Evolutionary conservation across 64 coral and sea anemone genomes (phyloP).

Genomic region (Actinia tenebrosa): DNA sequence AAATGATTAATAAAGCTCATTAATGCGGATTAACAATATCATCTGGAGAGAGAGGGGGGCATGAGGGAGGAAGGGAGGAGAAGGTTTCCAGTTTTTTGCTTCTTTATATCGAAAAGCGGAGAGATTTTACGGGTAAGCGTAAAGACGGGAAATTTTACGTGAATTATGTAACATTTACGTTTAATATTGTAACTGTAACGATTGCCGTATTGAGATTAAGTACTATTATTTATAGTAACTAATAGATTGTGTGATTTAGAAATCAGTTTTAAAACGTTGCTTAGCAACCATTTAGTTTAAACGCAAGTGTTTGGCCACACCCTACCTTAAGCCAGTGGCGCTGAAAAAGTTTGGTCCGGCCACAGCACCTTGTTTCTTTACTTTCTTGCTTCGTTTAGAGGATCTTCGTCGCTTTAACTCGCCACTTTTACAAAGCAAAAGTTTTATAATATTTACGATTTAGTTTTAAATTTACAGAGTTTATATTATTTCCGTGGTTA

Average conservation of each 20-base stretch:
- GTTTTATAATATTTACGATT: neutral
- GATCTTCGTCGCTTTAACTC: constrained; percentile 8
- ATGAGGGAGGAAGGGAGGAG: no score
- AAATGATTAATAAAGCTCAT: neutral
- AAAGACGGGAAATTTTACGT: no score
- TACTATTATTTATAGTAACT: neutral
- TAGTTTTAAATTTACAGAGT: neutral
- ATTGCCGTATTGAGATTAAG: no score
- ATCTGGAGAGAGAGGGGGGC: no score
- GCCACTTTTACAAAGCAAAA: constrained; percentile 3
- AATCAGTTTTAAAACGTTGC: neutral
- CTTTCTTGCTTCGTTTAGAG: neutral
- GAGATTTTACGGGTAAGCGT: no score
- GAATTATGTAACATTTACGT: no score
- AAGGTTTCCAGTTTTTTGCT: no score
- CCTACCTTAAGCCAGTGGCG: neutral
- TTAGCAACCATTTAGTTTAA: neutral
- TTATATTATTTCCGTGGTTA: neutral
- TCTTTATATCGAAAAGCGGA: no score
- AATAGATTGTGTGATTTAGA: neutral
- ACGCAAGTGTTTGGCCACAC: neutral
- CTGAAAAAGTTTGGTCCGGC: neutral
- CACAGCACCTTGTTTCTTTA: constrained; percentile 13
- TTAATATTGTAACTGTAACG: no score
- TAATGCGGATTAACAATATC: no score